Base-by-base conservation (phyloP, 2,113 vertebrate species). In the Tympanuchus pallidicinctus region DNA sequence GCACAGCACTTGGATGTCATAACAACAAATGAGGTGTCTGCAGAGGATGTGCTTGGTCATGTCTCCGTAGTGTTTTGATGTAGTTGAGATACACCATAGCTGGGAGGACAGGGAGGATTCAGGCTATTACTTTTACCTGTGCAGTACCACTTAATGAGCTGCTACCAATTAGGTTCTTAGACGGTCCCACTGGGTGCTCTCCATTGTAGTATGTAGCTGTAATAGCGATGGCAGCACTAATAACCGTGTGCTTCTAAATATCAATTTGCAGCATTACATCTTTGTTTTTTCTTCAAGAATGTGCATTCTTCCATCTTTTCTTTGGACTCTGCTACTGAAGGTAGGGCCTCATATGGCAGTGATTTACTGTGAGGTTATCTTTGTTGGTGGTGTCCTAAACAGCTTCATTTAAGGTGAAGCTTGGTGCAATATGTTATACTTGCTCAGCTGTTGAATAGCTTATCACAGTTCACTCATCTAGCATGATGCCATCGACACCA, bases 21-120 rank as follows among this genome's bases (percentile, higher is more conserved):
- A 95, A 91, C 87, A 93, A 83, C 83, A 85, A 69, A 82, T 84
- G 84, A 66, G 81, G 94, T 4, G 14, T 88, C 94, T 94, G 90
- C 73, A 82, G 79, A 78, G 61, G 77, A 30, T 66, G 70, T 57
- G 38, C 88, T 84, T 90, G 82, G 24, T 83, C 84, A 12, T 73
- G 66, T 90, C 77, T 94, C 70, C 65, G 74, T 48, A 69, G 66
- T 28, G n/a, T 64, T 79, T 79, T 36, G 57, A 4, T 72, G 5
- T 40, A 6, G 43, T 81, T 88, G 30, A 90, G 83, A 86, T 83
- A 34, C 40, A 40, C 1, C 1, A 19, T 45, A 56, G 40, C 48
- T 50, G 48, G 22, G 48, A 50, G 48, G 48, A 50, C 48, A 50
- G 48, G 24, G 48, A 24, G 48, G 48, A 50, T 50, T 50, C 48